Evolutionary conservation across 2,888 invertebrate species (phyloP), one percentile per base, ranked within the genome.

Genomic region (Andrena trimmerana): DNA sequence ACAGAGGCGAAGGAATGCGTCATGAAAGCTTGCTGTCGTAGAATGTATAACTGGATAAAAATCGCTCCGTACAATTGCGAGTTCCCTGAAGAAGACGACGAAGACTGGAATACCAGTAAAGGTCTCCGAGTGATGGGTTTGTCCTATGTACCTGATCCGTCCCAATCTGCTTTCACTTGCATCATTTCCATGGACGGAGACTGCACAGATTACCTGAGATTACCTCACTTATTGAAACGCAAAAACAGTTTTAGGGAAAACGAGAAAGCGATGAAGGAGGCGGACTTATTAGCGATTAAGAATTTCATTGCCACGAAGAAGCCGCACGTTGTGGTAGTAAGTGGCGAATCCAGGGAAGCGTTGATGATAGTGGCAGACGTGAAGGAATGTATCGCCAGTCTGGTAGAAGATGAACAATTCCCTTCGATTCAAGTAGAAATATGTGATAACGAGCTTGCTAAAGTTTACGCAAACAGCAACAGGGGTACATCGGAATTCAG

Each of bases 281-380:
- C 96, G 0, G 98, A 98, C 93, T 89, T 98, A 69, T 92, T 95
- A 16, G 96, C 96, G 36, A 89, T 98, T 59, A 96, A 95, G 84
- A 97, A 98, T 88, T 99, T 99, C 90, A 97, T 99, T 70, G 95
- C 96, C 0, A 96, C 96, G 29, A 98, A 99, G 94, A 98, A 98
- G 91, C 99, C 99, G 0, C 99, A 99, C 94, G 97, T 98, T 16
- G 96, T 99, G 33, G 97, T 97, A 0, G 96, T 99, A 20, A 97
- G 98, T 8, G 99, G 98, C 0, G 99, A 99, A 93, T 98, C 98
- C 0, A 95, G 98, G 3, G 98, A 98, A 89, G 98, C 98, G 0
- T 93, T 97, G 75, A 97, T 96, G 96, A 95, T 99, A 27, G 96
- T 97, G 90, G 96, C 96, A 0, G 99, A 97, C 94, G 94, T 98